Evolutionary conservation across 2,113 vertebrate species (phyloP).

Genomic region (Eubucco bourcierii): DNA sequence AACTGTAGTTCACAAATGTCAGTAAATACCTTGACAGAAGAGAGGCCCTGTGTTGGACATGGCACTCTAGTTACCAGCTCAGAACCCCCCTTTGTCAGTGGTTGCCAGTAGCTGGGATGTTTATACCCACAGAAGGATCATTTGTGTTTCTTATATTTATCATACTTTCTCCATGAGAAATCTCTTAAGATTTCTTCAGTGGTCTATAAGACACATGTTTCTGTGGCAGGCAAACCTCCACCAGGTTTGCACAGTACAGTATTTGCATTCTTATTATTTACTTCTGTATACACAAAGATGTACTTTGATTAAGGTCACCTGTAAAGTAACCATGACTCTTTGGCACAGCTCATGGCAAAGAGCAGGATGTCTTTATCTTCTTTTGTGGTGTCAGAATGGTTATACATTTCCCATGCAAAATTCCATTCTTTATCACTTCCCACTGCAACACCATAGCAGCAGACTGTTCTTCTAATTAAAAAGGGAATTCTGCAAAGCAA

Average conservation of each 20-base stretch:
- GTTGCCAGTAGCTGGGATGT: not conserved
- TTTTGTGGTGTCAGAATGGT: not conserved
- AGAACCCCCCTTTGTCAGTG: not conserved
- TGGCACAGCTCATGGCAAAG: slow-evolving; percentile 74
- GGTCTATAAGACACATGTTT: not conserved
- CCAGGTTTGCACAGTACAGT: not conserved
- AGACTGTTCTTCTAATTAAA: slow-evolving; percentile 60
- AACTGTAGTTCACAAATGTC: not conserved
- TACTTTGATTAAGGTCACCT: slow-evolving; percentile 68
- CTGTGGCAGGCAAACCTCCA: not conserved
- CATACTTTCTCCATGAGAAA: not conserved
- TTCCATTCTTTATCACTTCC: slow-evolving; percentile 81
- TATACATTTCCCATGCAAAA: slow-evolving; percentile 72
- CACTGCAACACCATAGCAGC: slow-evolving; percentile 74
- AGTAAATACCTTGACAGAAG: not conserved
- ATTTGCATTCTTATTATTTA: not conserved
- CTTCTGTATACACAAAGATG: not conserved
- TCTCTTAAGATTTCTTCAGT: not conserved
- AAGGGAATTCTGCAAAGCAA: slow-evolving; percentile 74
- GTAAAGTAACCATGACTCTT: slow-evolving; percentile 77
- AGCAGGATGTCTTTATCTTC: slow-evolving; percentile 22
- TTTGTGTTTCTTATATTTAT: not conserved
- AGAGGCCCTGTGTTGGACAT: not conserved
- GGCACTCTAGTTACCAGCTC: not conserved
- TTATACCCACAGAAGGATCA: not conserved